phyloP scores from a whole-genome alignment of 2,113 vertebrate species.

The Albula glossodonta region DNA sequence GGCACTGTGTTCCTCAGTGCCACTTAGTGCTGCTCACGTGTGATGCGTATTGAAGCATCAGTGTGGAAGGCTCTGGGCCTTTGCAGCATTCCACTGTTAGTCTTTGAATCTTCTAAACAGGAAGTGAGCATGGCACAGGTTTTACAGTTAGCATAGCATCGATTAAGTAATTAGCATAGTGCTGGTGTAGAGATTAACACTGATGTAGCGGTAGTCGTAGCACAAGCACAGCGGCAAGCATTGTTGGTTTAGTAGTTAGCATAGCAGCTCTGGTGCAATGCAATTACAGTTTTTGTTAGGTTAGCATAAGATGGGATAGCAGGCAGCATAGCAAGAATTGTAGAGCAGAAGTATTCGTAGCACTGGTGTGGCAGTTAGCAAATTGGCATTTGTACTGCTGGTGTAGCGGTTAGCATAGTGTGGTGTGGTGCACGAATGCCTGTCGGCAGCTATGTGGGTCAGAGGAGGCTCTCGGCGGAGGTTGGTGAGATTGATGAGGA shows the following conservation, averaged over 20 bases:
- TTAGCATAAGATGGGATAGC: too few relatives aligned
- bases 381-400: too few relatives aligned
- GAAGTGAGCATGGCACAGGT: too few relatives aligned
- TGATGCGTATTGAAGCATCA: neutral
- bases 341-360: too few relatives aligned
- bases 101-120: neutral
- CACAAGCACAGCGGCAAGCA: neutral
- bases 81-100: neutral
- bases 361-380: neutral
- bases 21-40: neutral
- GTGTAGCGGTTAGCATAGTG: neutral
- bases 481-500: conserved; percentile 73
- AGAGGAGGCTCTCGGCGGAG: conserved; percentile 69
- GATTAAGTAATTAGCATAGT: neutral
- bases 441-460: conserved; percentile 71
- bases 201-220: too few relatives aligned
- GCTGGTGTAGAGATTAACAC: too few relatives aligned
- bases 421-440: conserved; percentile 1
- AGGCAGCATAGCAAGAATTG: too few relatives aligned
- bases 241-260: neutral
- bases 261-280: neutral
- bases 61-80: neutral
- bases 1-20: neutral
- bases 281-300: too few relatives aligned
- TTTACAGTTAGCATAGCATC: neutral